Evolutionary conservation across 2,888 invertebrate genomes (phyloP).

Genomic region (Protodeltote pygarga): DNA sequence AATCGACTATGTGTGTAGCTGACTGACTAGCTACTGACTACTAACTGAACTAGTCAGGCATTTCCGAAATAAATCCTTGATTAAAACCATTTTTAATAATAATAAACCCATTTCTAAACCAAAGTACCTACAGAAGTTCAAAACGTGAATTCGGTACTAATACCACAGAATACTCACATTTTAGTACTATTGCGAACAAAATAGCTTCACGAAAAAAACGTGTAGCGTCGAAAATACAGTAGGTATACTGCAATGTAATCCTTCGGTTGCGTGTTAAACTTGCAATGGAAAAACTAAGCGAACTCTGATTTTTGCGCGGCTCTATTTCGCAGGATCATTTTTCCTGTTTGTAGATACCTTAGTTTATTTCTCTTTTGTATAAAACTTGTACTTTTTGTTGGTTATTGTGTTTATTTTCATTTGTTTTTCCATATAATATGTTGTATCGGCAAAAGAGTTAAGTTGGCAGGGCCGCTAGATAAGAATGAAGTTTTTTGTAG

Average conservation of each 20-base stretch:
- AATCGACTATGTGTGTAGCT: too few relatives aligned
- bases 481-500: too few relatives aligned
- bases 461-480: too few relatives aligned
- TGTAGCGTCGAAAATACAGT: conserved; percentile 27
- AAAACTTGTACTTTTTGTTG: conserved; percentile 30
- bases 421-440: background rate
- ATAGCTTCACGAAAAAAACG: conserved; percentile 22
- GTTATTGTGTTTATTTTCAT: conserved; percentile 6
- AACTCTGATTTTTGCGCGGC: conserved; percentile 50
- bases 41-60: too few relatives aligned
- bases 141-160: background rate
- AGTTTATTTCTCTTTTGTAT: conserved; percentile 38
- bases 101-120: too few relatives aligned
- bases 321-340: conserved; percentile 31
- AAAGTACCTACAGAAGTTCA: too few relatives aligned
- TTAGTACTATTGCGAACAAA: conserved; percentile 27
- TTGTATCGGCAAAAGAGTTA: too few relatives aligned
- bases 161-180: background rate
- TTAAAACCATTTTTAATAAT: too few relatives aligned
- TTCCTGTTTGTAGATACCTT: conserved; percentile 40
- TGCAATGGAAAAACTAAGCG: conserved; percentile 67
- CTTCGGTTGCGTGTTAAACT: conserved; percentile 62
- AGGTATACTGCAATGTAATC: conserved; percentile 60
- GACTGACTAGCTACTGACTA: too few relatives aligned
- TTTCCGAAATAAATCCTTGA: too few relatives aligned